phyloP scores from a whole-genome alignment of 2,113 vertebrate species.

The Phaetusa simplex region DNA sequence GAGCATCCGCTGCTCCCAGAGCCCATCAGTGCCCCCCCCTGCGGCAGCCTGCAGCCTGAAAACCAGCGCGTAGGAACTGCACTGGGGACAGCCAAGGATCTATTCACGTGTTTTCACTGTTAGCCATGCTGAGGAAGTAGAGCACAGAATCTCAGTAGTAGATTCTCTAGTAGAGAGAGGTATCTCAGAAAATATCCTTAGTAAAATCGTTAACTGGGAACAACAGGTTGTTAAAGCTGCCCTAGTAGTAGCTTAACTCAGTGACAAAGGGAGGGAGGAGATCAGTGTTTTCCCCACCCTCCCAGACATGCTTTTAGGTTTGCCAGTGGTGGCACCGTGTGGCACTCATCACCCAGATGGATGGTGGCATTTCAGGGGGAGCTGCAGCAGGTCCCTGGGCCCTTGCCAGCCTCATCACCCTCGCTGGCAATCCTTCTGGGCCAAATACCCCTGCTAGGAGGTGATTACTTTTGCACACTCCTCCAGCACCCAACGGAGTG shows the following conservation, averaged over 20 bases:
- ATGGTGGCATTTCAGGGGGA: background rate
- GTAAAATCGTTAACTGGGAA: background rate
- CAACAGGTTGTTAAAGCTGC: background rate
- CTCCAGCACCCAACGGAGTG: background rate
- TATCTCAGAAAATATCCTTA: background rate
- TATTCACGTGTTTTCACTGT: background rate
- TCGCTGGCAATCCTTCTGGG: background rate
- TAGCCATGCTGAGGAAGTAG: background rate
- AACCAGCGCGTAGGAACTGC: background rate
- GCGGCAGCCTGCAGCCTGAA: background rate
- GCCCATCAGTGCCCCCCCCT: too few species aligned
- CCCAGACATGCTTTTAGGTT: background rate
- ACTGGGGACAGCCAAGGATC: background rate
- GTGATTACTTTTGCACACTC: background rate
- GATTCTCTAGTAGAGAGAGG: too few species aligned
- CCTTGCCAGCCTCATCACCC: background rate
- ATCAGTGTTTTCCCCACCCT: background rate
- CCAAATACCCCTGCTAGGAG: background rate
- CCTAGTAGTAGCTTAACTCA: background rate
- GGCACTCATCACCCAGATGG: background rate
- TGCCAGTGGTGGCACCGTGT: background rate
- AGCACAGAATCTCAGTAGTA: background rate
- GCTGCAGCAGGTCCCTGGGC: background rate
- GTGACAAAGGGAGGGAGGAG: background rate
- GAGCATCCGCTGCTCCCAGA: background rate